These are phyloP conservation scores for Xenotilapia caudafasciata DNA, from an alignment of 2,113 vertebrate species.

Conservation along the genomic window DNA sequence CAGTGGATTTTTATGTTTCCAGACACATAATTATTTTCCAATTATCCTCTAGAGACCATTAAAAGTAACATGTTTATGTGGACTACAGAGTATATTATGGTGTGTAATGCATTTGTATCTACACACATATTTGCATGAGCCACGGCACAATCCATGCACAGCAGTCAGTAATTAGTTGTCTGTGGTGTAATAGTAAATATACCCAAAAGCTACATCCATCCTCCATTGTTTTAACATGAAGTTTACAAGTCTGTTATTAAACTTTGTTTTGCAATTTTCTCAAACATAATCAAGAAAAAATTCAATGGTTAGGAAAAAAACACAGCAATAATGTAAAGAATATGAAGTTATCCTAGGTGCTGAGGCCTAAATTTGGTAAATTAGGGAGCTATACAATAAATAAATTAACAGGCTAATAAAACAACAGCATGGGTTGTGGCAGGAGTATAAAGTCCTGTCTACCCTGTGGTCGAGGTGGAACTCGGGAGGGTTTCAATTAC, in stretches of 20 bases:
- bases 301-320: neutral
- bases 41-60: neutral
- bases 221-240: neutral
- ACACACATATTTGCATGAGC: neutral
- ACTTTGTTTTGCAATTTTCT: neutral
- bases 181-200: neutral
- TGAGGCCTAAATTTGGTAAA: neutral
- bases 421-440: neutral
- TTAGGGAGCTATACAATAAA: neutral
- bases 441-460: neutral
- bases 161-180: neutral
- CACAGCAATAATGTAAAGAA: neutral
- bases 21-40: neutral
- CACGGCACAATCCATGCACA: neutral
- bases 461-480: neutral
- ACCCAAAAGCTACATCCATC: neutral
- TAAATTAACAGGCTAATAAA: neutral
- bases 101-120: neutral
- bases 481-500: constrained; percentile 10
- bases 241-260: neutral
- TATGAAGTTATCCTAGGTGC: neutral
- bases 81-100: neutral
- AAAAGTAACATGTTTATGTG: neutral
- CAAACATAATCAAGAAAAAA: neutral
- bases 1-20: neutral